Evolutionary conservation across 1,140 invertebrate species (phyloP).

Genomic region (Apis laboriosa): DNA sequence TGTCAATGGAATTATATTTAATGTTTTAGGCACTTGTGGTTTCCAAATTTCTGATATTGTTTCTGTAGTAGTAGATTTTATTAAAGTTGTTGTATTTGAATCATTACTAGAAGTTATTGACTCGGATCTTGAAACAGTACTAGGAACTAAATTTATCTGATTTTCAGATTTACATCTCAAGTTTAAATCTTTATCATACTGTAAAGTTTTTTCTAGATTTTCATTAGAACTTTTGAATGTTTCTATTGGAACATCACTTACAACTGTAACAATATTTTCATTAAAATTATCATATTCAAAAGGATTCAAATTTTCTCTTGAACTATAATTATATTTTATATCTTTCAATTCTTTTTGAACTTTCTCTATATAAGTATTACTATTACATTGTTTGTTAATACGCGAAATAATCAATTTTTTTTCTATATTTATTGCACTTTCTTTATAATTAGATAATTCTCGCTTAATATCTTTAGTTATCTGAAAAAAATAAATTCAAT

Average conservation of each 20-base stretch:
- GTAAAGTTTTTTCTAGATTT: neutral
- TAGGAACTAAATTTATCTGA: constrained; percentile 45
- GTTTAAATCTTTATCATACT: constrained; percentile 42
- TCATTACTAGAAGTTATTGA: constrained; percentile 64
- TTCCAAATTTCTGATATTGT: constrained; percentile 71
- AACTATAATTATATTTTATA: neutral
- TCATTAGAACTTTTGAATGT: neutral
- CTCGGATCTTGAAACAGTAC: constrained; percentile 57
- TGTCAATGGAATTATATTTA: constrained; percentile 76
- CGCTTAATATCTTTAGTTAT: constrained; percentile 82
- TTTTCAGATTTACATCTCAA: constrained; percentile 51
- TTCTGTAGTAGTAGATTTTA: constrained; percentile 59
- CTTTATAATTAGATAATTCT: constrained; percentile 85
- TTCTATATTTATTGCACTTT: constrained; percentile 83
- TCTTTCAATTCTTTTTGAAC: neutral
- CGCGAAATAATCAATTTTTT: constrained; percentile 73
- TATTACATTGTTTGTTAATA: constrained; percentile 22
- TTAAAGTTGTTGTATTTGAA: constrained; percentile 59
- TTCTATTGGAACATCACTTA: neutral
- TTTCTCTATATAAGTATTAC: constrained; percentile 1
- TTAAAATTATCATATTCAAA: constrained; percentile 9
- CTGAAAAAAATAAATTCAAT: constrained; percentile 70
- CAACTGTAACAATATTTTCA: neutral
- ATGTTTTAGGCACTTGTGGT: constrained; percentile 77
- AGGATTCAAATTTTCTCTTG: constrained; percentile 1